Percentiles rank a stretch among this genome's conserved stretches.
Evolutionary conservation across 2,797 vertebrate genomes (phyloP).

Genomic region (Sebastes matsubarae): DNA sequence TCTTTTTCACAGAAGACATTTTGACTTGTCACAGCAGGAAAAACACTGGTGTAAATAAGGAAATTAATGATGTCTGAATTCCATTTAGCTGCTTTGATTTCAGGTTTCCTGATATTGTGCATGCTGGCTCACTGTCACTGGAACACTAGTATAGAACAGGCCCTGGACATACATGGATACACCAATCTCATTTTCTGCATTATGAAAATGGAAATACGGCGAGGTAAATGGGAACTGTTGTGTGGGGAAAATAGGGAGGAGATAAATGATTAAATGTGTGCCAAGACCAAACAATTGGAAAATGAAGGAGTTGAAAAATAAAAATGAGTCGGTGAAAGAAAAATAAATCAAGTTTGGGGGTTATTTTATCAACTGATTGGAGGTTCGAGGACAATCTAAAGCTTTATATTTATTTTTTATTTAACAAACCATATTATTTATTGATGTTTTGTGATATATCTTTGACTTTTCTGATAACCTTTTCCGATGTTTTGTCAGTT

Average conservation of each 20-base stretch:
- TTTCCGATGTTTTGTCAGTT: conserved; percentile 3
- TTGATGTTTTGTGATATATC: not conserved
- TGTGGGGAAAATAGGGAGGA: not conserved
- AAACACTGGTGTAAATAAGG: too few species aligned
- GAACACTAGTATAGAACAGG: too few species aligned
- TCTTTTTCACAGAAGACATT: too few species aligned
- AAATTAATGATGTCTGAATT: too few species aligned
- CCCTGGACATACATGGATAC: not conserved
- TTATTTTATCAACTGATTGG: not conserved
- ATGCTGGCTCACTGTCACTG: too few species aligned
- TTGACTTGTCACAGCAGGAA: too few species aligned
- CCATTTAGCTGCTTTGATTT: too few species aligned
- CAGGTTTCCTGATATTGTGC: too few species aligned
- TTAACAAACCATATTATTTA: not conserved
- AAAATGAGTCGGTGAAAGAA: not conserved
- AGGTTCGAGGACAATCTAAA: not conserved
- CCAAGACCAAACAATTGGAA: not conserved
- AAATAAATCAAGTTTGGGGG: not conserved
- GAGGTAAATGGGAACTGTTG: not conserved
- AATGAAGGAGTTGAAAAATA: not conserved
- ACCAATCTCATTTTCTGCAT: not conserved
- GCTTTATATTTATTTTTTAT: not conserved
- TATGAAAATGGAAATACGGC: not conserved
- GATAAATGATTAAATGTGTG: not conserved
- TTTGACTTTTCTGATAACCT: not conserved